Conservation (phyloP, 2,797 vertebrate genomes). For the Rhabdophis nuchalis region DNA sequence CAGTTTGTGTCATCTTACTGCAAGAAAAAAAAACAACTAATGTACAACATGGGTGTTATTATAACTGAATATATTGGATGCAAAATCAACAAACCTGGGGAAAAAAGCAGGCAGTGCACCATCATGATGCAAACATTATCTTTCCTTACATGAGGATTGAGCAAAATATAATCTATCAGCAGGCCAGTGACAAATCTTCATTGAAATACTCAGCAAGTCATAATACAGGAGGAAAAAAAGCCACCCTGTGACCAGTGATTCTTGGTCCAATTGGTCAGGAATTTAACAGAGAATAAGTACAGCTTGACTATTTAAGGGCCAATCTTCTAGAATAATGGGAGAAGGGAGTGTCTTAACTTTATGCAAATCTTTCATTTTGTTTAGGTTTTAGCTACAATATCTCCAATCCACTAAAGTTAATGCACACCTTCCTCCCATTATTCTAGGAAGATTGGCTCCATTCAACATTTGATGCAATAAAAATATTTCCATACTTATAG, state of each 20-base stretch:
- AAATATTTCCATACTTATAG: background rate
- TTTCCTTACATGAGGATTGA: background rate
- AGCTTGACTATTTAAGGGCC: background rate
- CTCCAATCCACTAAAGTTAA: background rate
- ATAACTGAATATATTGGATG: background rate
- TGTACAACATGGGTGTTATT: background rate
- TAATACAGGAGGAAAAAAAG: background rate
- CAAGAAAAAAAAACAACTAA: background rate
- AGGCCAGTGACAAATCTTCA: background rate
- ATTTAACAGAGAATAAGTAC: background rate
- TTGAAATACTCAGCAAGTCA: background rate
- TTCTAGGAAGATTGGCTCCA: background rate
- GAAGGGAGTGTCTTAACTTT: background rate
- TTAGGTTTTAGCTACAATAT: background rate
- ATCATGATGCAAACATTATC: background rate
- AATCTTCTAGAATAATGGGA: no score
- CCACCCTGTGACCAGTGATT: background rate
- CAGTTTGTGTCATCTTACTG: background rate
- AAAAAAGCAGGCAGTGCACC: background rate
- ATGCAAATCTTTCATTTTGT: background rate
- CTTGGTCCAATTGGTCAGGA: background rate
- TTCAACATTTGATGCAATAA: background rate
- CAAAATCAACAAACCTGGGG: background rate
- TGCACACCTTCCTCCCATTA: background rate
- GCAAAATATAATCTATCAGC: background rate